Base-by-base conservation (phyloP, 2,888 invertebrate species). In the Serrognathus titanus region DNA sequence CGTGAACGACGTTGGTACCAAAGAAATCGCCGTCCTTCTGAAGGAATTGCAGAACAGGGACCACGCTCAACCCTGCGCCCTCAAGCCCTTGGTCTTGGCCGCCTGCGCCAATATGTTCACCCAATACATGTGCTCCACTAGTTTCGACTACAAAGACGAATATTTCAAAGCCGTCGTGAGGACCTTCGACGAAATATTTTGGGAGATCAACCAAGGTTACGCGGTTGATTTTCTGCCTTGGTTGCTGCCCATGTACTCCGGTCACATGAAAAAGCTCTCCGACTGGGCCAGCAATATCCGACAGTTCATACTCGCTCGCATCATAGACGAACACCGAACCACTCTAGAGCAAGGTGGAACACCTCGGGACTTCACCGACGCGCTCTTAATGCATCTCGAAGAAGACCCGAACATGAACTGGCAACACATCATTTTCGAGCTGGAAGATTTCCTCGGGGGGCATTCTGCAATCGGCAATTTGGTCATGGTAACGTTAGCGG, bases 161-260 rank as follows among this genome's bases (percentile, higher is more conserved):
- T 85, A 85, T 12, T 94, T 92, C 77, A 79, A 81, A 48, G 80
- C 81, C 55, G 81, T 59, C 9, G 59, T 60, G 8, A 20, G 57
- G 20, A 66, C 63, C 55, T 94, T 93, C 72, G 94, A 94, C 67
- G 88, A 90, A 66, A 92, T 94, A 50, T 94, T 94, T 78, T 92
- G 90, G 88, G 93, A 94, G 71, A 92, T 94, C 61, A 94, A 94
- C 74, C 91, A 92, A 68, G 92, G 92, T 0, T 92, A 92, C 72
- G 89, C 91, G 0, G 84, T 93, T 0, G 94, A 94, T 69, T 94
- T 94, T 69, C 70, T 94, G 16, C 94, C 94, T 0, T 92, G 90
- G 88, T 74, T 94, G 0, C 79, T 84, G 1, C 90, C 90, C 0
- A 84, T 91, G 58, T 92, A 90, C 73, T 77, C 77, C 2, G 79